Evolutionary conservation across 2,797 vertebrate species (phyloP).

Genomic region (Steatocranus sp.): DNA sequence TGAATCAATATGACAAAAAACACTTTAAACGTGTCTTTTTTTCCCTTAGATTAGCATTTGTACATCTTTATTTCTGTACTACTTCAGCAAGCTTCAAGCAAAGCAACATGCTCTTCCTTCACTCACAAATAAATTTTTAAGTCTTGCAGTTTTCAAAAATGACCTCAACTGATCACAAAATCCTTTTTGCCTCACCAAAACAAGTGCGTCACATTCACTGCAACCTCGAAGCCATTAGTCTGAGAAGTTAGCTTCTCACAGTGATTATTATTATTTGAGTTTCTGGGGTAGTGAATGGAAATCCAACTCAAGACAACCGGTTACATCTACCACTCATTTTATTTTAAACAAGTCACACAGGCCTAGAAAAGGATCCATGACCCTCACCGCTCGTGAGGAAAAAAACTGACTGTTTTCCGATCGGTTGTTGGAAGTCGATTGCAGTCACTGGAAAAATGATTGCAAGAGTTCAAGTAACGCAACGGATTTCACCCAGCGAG

Average conservation of each 20-base stretch:
- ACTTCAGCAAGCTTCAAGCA: background rate
- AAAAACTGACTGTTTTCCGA: background rate
- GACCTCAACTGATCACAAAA: background rate
- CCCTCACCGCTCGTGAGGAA: background rate
- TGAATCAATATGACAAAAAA: background rate
- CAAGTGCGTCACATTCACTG: background rate
- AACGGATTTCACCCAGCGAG: background rate
- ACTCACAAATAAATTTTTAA: background rate
- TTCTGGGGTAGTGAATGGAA: background rate
- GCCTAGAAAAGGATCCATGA: background rate
- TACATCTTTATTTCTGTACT: background rate
- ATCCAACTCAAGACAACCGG: background rate
- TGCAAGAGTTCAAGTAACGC: background rate
- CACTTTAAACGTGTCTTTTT: background rate
- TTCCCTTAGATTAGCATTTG: background rate
- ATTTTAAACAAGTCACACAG: background rate
- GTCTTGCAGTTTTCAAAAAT: background rate
- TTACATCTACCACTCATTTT: background rate
- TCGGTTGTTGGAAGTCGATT: background rate
- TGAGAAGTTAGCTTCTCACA: background rate
- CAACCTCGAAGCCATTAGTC: background rate
- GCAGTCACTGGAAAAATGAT: background rate
- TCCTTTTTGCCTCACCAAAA: background rate
- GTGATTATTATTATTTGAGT: background rate
- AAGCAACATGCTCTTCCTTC: background rate